Evolutionary conservation across 2,113 vertebrate species (phyloP).

Genomic region (Oceanites oceanicus): DNA sequence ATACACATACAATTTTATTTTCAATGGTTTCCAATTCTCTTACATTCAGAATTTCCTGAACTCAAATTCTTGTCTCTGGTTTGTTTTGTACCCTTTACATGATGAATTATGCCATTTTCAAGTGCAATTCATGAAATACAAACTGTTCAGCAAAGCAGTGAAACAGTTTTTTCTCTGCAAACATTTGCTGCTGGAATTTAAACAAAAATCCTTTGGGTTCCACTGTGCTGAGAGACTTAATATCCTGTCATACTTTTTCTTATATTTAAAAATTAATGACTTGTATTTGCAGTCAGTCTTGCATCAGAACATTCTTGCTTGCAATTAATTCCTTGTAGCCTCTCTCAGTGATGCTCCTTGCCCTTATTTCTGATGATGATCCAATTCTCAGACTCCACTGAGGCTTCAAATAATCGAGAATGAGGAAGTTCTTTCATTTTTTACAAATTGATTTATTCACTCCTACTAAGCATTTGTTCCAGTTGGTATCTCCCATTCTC

Average conservation of each 20-base stretch:
- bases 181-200: constrained; percentile 33
- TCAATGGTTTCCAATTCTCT: neutral
- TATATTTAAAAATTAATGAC: constrained; percentile 45
- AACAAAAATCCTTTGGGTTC: constrained; percentile 20
- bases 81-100: neutral
- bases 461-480: neutral
- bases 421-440: neutral
- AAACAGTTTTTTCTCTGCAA: constrained; percentile 16
- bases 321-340: constrained; percentile 11
- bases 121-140: neutral
- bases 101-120: neutral
- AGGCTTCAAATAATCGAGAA: neutral
- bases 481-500: neutral
- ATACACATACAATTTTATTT: neutral
- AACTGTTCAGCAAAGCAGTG: neutral
- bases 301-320: neutral
- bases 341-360: neutral
- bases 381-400: neutral
- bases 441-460: neutral
- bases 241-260: neutral
- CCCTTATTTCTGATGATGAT: neutral
- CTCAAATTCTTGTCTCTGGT: neutral
- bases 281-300: constrained; percentile 13
- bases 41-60: neutral
- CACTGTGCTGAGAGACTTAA: neutral